A percentile compares a stretch with the other conserved stretches of the same genome.
Conservation (phyloP, 2,888 invertebrate species). For the Trichopoda pennipes region DNA sequence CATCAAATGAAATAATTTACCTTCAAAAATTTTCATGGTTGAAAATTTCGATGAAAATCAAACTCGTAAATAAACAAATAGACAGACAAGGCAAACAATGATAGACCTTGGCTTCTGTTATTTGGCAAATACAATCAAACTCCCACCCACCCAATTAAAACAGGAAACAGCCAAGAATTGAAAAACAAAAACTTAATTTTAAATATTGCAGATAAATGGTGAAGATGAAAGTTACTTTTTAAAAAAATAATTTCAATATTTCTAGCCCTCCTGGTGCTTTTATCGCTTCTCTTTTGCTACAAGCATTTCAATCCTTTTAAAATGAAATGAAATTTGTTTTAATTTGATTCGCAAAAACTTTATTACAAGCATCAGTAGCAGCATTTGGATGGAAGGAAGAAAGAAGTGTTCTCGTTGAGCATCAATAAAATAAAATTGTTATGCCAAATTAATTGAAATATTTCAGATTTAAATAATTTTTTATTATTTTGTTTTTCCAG, state of each 20-base stretch:
- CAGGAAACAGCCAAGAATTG: neutral
- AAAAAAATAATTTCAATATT: constrained; percentile 56
- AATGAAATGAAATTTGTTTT: constrained; percentile 42
- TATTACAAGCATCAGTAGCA: neutral
- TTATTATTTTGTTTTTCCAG: constrained; percentile 37
- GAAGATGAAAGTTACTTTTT: constrained; percentile 54
- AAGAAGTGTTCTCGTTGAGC: neutral
- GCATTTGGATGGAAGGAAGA: neutral
- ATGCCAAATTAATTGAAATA: constrained; percentile 61
- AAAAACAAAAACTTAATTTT: constrained; percentile 74
- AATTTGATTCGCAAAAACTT: constrained; percentile 31
- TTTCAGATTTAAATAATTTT: constrained; percentile 52
- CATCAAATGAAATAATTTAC: constrained; percentile 38
- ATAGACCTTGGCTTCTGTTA: neutral
- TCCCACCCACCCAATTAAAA: constrained; percentile 27
- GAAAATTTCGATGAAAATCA: constrained; percentile 71
- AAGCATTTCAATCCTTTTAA: constrained; percentile 24
- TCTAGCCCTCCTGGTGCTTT: neutral
- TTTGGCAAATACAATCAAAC: neutral
- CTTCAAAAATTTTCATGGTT: constrained; percentile 49
- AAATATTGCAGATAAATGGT: constrained; percentile 69
- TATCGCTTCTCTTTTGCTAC: neutral
- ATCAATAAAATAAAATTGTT: constrained; percentile 45
- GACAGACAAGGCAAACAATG: constrained; percentile 49
- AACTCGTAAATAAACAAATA: constrained; percentile 77